Evolutionary conservation across 2,888 invertebrate species (phyloP).

Genomic region (Aleiodes leptofemur): DNA sequence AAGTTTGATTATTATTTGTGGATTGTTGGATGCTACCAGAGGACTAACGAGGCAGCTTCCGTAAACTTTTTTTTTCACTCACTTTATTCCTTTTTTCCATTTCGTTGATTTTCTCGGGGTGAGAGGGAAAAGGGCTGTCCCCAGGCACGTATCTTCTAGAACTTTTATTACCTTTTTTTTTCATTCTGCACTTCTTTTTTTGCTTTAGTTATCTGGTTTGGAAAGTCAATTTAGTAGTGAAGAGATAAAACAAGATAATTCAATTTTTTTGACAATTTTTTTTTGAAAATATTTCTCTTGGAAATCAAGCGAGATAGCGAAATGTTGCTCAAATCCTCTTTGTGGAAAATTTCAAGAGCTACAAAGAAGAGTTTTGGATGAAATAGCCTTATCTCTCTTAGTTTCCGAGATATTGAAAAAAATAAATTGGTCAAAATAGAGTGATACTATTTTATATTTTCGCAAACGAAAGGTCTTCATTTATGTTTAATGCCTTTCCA

Average conservation of each 20-base stretch:
- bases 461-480: not conserved
- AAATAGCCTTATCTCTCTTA: too few species aligned
- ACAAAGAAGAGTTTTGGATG: too few species aligned
- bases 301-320: too few species aligned
- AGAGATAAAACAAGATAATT: too few species aligned
- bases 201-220: not conserved
- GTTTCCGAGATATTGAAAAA: too few species aligned
- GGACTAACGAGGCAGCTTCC: constrained; percentile 23
- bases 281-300: too few species aligned
- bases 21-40: not conserved
- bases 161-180: constrained; percentile 16
- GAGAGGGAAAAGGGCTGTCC: not conserved
- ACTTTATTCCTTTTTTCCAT: not conserved
- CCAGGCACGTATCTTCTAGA: not conserved
- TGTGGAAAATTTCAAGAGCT: too few species aligned
- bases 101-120: not conserved
- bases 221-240: too few species aligned
- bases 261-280: too few species aligned
- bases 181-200: not conserved
- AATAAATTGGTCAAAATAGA: too few species aligned
- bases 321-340: too few species aligned
- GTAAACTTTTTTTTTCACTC: not conserved
- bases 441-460: too few species aligned
- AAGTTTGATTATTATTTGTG: constrained; percentile 25
- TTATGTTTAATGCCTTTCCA: not conserved